Evolutionary conservation across 2,113 vertebrate species (phyloP), one percentile per base, ranked within the genome.

Genomic region (Marcusenius ussheri): DNA sequence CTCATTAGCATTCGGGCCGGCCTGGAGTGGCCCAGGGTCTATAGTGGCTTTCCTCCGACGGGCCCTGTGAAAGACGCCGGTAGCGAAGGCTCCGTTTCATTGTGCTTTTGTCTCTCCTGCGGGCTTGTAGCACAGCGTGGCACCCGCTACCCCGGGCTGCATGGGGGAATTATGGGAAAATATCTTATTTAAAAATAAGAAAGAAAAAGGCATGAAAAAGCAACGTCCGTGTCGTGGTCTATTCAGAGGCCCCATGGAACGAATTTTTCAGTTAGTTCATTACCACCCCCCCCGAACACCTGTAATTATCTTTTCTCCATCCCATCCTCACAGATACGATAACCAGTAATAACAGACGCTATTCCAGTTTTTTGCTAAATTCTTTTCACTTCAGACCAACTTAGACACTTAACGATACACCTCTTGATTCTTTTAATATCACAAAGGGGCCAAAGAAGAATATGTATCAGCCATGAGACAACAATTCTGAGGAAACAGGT

Each of bases 1-100:
- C 98, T 99, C 98, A 99, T 99, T 96, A 99, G 97, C 97, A 97
- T 98, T 95, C 96, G 97, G 97, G 97, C 96, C 97, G 97, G 97
- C 97, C 96, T 97, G 97, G 97, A 97, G 97, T 97, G 97, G 96
- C 96, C 94, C 96, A 94, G 45, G 96, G 96, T 97, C 96, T 97
- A 97, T 97, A 96, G 97, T 97, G 96, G 97, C 96, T 96, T 96
- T 96, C 96, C 96, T 97, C 97, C 96, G 96, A 96, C 95, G 96
- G 62, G 94, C 96, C 96, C 96, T 87, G 91, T 96, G 96, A 97
- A 96, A 97, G 96, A 96, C 96, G 96, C 95, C 94, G 95, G 96
- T 96, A 96, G 95, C 97, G 96, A 97, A 96, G 96, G 97, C 96
- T 96, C 96, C 92, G 96, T 95, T 96, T 96, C 97, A 97, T 97